These are phyloP conservation scores for Lymantria dispar DNA, from an alignment of 2,888 invertebrate species.

Conservation along the genomic window DNA sequence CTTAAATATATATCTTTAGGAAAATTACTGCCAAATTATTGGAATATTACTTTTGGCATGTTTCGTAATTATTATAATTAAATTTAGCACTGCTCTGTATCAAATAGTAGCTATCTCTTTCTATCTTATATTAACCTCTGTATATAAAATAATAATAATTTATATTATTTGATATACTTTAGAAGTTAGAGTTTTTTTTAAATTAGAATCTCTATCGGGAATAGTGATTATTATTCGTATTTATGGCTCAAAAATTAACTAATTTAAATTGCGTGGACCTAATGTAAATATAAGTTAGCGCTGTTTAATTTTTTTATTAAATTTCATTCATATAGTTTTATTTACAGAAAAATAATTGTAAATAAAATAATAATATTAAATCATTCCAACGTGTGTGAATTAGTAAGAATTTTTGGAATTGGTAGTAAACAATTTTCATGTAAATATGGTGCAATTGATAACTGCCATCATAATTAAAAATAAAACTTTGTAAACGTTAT, in stretches of 20 bases:
- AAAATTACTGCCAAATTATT: constrained; percentile 25
- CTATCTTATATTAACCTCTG: constrained; percentile 20
- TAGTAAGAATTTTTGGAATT: constrained; percentile 46
- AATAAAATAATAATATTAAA: constrained; percentile 33
- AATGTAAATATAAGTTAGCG: constrained; percentile 35
- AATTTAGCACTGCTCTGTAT: constrained; percentile 38
- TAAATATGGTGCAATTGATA: constrained; percentile 54
- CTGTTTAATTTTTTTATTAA: constrained; percentile 33
- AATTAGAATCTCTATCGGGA: constrained; percentile 33
- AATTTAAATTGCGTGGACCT: constrained; percentile 34
- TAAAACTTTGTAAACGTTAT: constrained; percentile 24
- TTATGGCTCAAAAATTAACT: constrained; percentile 32
- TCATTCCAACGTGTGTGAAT: constrained; percentile 66
- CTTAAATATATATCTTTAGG: constrained; percentile 31
- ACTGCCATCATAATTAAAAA: constrained; percentile 43
- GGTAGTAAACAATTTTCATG: constrained; percentile 42
- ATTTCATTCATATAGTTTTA: constrained; percentile 28
- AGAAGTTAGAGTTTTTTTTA: background rate
- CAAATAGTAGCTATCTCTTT: constrained; percentile 36
- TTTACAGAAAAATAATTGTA: constrained; percentile 41
- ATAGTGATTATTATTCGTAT: constrained; percentile 26
- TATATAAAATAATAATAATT: constrained; percentile 27
- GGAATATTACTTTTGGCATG: constrained; percentile 30
- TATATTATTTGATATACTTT: constrained; percentile 19
- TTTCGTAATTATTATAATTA: constrained; percentile 23